Evolutionary conservation across 2,888 invertebrate genomes (phyloP), one percentile per base, ranked within the genome.

Genomic region (Athetis lepigone): DNA sequence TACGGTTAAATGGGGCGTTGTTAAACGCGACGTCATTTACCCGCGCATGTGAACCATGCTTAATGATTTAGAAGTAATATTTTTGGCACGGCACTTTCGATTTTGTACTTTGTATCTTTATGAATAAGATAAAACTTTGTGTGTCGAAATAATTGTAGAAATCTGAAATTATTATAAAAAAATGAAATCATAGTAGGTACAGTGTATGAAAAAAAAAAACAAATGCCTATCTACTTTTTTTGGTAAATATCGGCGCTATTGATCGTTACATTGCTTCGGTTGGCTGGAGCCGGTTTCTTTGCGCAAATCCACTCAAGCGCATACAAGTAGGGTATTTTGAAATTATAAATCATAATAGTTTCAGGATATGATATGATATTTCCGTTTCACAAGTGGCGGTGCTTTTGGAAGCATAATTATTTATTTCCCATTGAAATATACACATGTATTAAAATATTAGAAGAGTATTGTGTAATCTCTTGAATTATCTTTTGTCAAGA

Each of bases 1-100:
- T 87, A 85, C 90, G 93, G 88, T 90, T 93, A 93, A 86, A 95
- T 95, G 94, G 94, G 90, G 88, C 94, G 91, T 86, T 90, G 86
- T 92, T 67, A 91, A 92, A 91, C 88, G 90, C 81, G 76, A 79
- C 83, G 85, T 75, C 86, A 81, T 86, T 86, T 87, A 83, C 79
- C 80, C 87, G 90, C 86, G 87, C 84, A 89, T 94, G 93, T 92
- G 92, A 90, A 92, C 90, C 85, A 77, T 87, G 92, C 90, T 87
- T 95, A 94, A 94, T 94, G 94, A 93, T 88, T 90, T 88, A 91
- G 92, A 93, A 94, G 84, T 86, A 84, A 84, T 83, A 59, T 42
- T 58, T 51, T 33, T 23, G 21, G 6, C 3, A 11, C 2, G 6
- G 13, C n/a, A 8, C 42, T 23, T 33, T 46, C 18, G 8, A 75